Conservation (phyloP, 2,888 invertebrate genomes). For the Eudemis profundana region DNA sequence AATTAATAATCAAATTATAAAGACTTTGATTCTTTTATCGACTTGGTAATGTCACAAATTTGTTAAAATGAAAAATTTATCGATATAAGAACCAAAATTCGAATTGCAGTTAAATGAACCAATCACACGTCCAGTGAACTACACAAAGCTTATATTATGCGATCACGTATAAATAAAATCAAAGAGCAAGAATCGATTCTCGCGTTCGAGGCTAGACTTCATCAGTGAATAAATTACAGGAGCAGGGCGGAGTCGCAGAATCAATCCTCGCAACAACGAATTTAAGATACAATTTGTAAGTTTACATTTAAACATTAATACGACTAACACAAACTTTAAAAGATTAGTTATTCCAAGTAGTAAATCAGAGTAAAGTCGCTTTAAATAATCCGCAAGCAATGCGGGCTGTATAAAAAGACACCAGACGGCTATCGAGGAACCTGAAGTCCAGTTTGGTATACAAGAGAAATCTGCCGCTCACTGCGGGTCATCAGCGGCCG, state of each 20-base stretch:
- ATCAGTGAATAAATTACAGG: conserved; percentile 34
- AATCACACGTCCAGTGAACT: conserved; percentile 30
- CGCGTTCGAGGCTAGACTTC: conserved; percentile 15
- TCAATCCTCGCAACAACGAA: conserved; percentile 39
- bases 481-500: background rate
- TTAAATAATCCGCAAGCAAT: conserved; percentile 51
- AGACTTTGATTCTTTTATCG: conserved; percentile 39
- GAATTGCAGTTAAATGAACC: conserved; percentile 6
- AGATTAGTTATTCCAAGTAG: conserved; percentile 23
- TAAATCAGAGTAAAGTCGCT: conserved; percentile 42
- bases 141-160: conserved; percentile 39
- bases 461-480: background rate
- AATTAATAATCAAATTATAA: conserved; percentile 45
- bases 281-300: conserved; percentile 38
- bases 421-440: background rate
- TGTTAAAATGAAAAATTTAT: background rate
- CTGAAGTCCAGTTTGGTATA: background rate
- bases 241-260: conserved; percentile 22
- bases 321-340: conserved; percentile 39
- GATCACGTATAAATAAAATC: conserved; percentile 30
- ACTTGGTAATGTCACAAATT: conserved; percentile 22
- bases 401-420: conserved; percentile 1
- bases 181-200: conserved; percentile 35
- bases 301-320: conserved; percentile 35
- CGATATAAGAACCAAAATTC: conserved; percentile 34